Evolutionary conservation across 2,113 vertebrate species (phyloP), one percentile per base, ranked within the genome.

Genomic region (Tetrao urogallus): DNA sequence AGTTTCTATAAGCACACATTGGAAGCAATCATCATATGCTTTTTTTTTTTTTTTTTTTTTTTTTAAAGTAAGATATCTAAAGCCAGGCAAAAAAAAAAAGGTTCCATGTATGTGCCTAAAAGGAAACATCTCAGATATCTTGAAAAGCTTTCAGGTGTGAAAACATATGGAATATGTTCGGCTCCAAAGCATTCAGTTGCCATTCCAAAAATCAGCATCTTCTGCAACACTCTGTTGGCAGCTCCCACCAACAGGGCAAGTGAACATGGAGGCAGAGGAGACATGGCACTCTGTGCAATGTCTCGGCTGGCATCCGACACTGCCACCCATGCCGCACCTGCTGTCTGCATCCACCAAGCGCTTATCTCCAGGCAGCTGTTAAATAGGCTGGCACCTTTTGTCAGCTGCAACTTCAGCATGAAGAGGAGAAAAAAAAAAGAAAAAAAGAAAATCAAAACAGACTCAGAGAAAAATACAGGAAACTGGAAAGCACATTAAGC

Each of bases 51-150:
- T 52, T 36, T 50, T 25, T 50, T 50, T 8, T 50, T 52, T 52
- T 52, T 52, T 52, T 52, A 4, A 52, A 52, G 25, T 27, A 42
- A 24, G 16, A 75, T 69, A 2, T 43, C 65, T 93, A 70, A 93
- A 90, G 47, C 40, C 82, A 96, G n/a, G 76, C 77, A 95, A 84
- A 95, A 86, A 95, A 86, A 95, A 83, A 94, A 92, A 95, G 90
- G 90, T 92, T 96, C 77, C 95, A 52, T 4, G 8, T 78, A 84
- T 78, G 76, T 1, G 0, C 73, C 82, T 86, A 89, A 93, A 83
- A 86, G 77, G 47, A 78, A 93, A 86, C 22, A 75, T 81, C 69
- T 86, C 86, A 45, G 70, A 72, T 79, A 13, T 78, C 70, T 69
- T 75, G 81, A 88, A 88, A 92, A 84, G 77, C 38, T 94, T 93